Percentiles rank a stretch among this genome's conserved stretches.
Conservation (phyloP, 2,888 invertebrate genomes). For the Drosophila neotestacea region DNA sequence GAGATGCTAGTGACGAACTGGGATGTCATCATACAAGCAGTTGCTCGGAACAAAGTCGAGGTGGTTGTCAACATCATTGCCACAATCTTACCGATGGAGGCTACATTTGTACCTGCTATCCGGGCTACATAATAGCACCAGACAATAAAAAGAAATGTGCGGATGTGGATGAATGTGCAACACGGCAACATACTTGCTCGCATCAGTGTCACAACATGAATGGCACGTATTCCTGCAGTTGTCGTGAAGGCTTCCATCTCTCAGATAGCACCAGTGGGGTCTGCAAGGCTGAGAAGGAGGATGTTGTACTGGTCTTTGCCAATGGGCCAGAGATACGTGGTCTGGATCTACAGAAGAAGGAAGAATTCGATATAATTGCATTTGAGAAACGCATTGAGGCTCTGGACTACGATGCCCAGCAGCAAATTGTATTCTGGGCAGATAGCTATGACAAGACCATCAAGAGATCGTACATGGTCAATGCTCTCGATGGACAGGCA, state of each 20-base stretch:
- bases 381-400: constrained; percentile 96
- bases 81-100: constrained; percentile 93
- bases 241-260: constrained; percentile 92
- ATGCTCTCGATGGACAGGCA: constrained; percentile 90
- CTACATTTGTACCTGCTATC: constrained; percentile 95
- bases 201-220: constrained; percentile 97
- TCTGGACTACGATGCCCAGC: constrained; percentile 94
- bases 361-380: constrained; percentile 91
- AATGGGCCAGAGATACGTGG: constrained; percentile 95
- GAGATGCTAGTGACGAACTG: constrained; percentile 94
- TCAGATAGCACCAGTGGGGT: constrained; percentile 93
- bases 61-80: constrained; percentile 97
- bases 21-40: constrained; percentile 92
- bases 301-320: constrained; percentile 90
- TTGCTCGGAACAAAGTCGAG: constrained; percentile 87
- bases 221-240: constrained; percentile 94
- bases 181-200: constrained; percentile 94
- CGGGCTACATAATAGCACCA: constrained; percentile 93
- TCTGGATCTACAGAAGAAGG: constrained; percentile 88
- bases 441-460: constrained; percentile 96
- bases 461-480: constrained; percentile 95
- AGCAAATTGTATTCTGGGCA: constrained; percentile 97
- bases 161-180: constrained; percentile 95
- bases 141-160: constrained; percentile 93
- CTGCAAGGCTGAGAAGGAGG: constrained; percentile 90